Base-by-base conservation (phyloP, 2,797 vertebrate species). In the Pseudomugil tenellus region DNA sequence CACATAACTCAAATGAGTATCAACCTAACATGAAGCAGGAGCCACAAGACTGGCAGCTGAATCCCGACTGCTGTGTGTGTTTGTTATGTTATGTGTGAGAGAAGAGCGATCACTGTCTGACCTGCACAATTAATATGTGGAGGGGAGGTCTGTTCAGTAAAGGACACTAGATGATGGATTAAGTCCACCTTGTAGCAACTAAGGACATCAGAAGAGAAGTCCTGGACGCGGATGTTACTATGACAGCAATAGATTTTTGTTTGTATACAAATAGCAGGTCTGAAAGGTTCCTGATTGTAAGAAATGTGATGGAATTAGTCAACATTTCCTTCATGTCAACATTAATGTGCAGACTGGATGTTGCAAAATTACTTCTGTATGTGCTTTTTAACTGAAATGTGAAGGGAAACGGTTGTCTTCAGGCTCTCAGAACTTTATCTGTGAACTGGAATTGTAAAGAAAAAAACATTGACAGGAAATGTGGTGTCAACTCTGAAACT, bases 1-100 rank as follows among this genome's bases (percentile, higher is more conserved):
- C 71, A 41, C 77, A 77, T 55, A 78, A 69, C 86, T 77, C 55
- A 61, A 77, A 83, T 80, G 78, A 81, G 72, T 80, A 88, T 84
- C 84, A 76, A 77, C 52, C 77, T 56, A 63, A 85, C 76, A 76
- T 77, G 69, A 28, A 77, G 56, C 72, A 41, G 61, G 63, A 69
- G 49, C 56, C 49, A 66, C 17, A 29, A 59, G 72, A 63, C 59
- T 23, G 73, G 76, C 82, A 76, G 70, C 79, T 69, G 76, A 81
- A 54, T 53, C 43, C 1, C 6, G 35, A 58, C 60, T 9, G 4
- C 59, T 23, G 48, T 10, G 58, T 21, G 52, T 25, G 34, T 3
- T 29, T n/a, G n/a, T n/a, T n/a, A n/a, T n/a, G n/a, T n/a, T n/a
- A n/a, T n/a, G n/a, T n/a, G n/a, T n/a, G n/a, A n/a, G n/a, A n/a